Conservation (phyloP, 2,113 vertebrate genomes). For the Ovis canadensis region DNA sequence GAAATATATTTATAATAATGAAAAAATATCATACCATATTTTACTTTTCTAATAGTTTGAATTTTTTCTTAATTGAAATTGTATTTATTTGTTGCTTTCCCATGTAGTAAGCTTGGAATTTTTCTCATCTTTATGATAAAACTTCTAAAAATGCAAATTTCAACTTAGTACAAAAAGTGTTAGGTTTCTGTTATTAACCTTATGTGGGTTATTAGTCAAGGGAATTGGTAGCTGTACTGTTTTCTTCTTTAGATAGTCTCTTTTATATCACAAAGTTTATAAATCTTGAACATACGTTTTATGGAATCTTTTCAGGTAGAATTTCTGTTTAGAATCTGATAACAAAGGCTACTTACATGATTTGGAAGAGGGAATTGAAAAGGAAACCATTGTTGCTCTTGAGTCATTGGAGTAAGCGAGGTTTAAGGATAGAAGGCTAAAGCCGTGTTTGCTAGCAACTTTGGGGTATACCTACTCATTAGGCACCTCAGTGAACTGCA, state of each 20-base stretch:
- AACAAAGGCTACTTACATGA: not conserved
- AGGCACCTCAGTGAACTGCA: not conserved
- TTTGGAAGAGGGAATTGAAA: not conserved
- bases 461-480: not conserved
- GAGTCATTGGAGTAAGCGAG: accelerated
- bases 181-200: not conserved
- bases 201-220: not conserved
- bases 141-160: not conserved
- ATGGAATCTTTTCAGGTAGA: not conserved
- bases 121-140: not conserved
- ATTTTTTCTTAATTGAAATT: not conserved
- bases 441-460: not conserved
- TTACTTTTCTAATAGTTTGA: not conserved
- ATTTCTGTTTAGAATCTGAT: not conserved
- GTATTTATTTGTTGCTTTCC: not conserved
- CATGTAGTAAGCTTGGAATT: not conserved
- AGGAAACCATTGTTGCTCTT: not conserved
- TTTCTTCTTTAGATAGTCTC: not conserved
- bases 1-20: not conserved
- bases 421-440: not conserved
- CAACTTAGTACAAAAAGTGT: not conserved
- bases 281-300: not conserved
- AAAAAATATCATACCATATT: not conserved
- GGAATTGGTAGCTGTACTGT: not conserved
- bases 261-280: not conserved